phyloP scores from a whole-genome alignment of 2,888 invertebrate species.

The Pyralis farinalis region DNA sequence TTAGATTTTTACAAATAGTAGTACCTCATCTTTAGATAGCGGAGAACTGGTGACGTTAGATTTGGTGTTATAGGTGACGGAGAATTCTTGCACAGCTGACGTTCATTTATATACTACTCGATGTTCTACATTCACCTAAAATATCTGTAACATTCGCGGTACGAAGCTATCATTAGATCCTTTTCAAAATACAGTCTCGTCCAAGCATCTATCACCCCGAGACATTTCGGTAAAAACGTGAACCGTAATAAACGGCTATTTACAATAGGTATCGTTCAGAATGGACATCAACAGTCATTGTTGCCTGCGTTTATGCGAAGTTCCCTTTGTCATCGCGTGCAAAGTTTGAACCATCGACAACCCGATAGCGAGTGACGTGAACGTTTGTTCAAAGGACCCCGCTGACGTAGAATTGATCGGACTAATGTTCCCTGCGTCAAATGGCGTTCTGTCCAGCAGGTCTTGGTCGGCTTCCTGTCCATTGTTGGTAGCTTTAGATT shows the following conservation, averaged over 20 bases:
- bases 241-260: conserved; percentile 31
- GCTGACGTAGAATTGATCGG: conserved; percentile 29
- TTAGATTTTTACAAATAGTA: no score
- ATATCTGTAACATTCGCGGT: no score
- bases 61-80: no score
- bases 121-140: no score
- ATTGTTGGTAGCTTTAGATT: no score
- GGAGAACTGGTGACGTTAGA: no score
- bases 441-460: conserved; percentile 5
- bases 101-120: no score
- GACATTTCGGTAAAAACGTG: conserved; percentile 28
- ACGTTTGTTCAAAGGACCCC: conserved; percentile 2
- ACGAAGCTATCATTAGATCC: no score
- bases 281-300: conserved; percentile 60
- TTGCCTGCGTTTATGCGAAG: conserved; percentile 54
- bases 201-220: conserved; percentile 11
- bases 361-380: background rate
- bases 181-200: no score
- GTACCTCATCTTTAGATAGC: no score
- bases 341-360: background rate
- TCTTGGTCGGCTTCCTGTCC: conserved; percentile 7
- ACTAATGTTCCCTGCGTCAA: conserved; percentile 30
- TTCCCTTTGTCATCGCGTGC: conserved; percentile 57
- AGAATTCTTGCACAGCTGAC: no score
- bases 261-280: conserved; percentile 44